These are phyloP conservation scores for Apis florea DNA, from an alignment of 1,140 invertebrate species.

Conservation along the genomic window DNA sequence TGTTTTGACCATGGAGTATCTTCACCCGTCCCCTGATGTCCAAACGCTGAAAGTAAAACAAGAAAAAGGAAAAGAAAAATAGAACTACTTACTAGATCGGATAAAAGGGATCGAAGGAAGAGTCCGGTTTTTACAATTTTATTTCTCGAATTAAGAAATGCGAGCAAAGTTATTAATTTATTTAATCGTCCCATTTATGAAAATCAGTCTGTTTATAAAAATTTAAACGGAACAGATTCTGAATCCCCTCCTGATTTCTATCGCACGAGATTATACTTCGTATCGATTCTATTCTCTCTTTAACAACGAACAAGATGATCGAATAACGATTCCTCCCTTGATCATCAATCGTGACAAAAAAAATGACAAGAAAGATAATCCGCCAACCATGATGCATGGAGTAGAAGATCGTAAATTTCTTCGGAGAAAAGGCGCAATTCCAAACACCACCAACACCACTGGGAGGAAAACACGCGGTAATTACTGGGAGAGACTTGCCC, in stretches of 20 bases:
- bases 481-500: constrained; percentile 18
- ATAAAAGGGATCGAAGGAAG: no score
- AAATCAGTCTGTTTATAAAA: constrained; percentile 81
- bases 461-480: constrained; percentile 25
- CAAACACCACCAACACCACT: not conserved
- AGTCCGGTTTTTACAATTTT: no score
- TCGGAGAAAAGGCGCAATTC: constrained; percentile 14
- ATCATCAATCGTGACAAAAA: not conserved
- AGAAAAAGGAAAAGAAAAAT: not conserved
- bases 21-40: constrained; percentile 98
- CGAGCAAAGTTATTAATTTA: constrained; percentile 4
- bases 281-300: not conserved
- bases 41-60: constrained; percentile 87
- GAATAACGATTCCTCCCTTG: no score
- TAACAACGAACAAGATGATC: not conserved
- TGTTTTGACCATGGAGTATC: constrained; percentile 96
- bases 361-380: no score
- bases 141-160: no score
- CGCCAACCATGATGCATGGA: not conserved
- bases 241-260: not conserved
- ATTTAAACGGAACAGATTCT: constrained; percentile 67
- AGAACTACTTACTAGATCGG: not conserved
- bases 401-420: not conserved
- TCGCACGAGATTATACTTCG: not conserved
- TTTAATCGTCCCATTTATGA: constrained; percentile 70